A percentile compares a stretch with the other conserved stretches of the same genome.
Conservation (phyloP, 2,113 vertebrate genomes). For the Atrichornis clamosus region DNA sequence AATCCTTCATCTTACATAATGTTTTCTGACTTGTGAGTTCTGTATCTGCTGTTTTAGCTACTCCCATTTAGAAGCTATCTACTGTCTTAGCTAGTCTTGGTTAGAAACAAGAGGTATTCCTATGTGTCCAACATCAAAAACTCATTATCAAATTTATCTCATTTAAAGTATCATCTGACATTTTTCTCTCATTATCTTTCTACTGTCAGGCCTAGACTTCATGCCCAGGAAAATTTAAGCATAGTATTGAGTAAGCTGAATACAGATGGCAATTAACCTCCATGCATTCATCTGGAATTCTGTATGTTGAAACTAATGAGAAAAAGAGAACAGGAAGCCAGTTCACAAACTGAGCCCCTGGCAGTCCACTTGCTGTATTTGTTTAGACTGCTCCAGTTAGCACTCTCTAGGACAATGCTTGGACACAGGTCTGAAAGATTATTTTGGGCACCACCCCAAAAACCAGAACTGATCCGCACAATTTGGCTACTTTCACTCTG, state of each 20-base stretch:
- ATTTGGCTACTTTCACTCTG: not conserved
- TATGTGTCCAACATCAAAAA: not conserved
- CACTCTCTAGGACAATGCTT: not conserved
- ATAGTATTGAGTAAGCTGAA: not conserved
- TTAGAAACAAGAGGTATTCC: not conserved
- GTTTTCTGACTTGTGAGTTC: not conserved
- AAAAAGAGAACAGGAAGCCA: not conserved
- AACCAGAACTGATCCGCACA: not conserved
- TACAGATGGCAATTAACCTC: not conserved
- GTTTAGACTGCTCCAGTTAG: not conserved
- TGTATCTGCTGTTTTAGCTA: not conserved
- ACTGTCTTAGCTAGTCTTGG: not conserved
- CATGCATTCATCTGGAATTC: not conserved
- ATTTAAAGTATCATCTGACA: not conserved
- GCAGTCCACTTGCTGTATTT: not conserved
- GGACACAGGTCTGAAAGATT: not conserved
- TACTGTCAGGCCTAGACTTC: not conserved
- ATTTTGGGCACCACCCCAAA: not conserved
- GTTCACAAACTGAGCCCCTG: not conserved
- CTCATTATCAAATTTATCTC: not conserved
- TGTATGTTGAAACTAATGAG: not conserved
- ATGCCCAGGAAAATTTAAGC: not conserved
- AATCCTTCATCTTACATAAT: not conserved
- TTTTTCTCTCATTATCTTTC: not conserved
- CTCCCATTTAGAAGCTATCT: not conserved